Conservation (phyloP, 2,888 invertebrate species). For the Campoplex nolae region DNA sequence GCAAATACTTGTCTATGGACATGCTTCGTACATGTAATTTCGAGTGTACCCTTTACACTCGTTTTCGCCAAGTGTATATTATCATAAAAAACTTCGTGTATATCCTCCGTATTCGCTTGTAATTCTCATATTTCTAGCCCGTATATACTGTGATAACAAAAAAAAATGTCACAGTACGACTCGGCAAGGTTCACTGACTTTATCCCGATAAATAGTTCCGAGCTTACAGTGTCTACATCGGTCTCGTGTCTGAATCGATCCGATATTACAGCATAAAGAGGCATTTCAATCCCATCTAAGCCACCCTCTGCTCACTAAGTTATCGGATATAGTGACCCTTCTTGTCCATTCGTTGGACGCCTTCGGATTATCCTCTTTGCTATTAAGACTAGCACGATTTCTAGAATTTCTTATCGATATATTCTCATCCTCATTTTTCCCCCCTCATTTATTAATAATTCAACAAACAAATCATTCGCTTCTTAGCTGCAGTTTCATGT, state of each 20-base stretch:
- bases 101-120: not conserved
- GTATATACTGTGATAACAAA: not conserved
- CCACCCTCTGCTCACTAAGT: constrained; percentile 27
- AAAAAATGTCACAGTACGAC: constrained; percentile 3
- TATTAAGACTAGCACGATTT: constrained; percentile 10
- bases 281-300: constrained; percentile 34
- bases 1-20: constrained; percentile 23
- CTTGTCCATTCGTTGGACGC: constrained; percentile 7
- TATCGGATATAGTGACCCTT: constrained; percentile 47
- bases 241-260: constrained; percentile 34
- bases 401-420: not conserved
- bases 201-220: constrained; percentile 31
- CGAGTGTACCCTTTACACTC: not conserved
- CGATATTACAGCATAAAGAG: constrained; percentile 27
- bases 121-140: not conserved
- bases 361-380: constrained; percentile 36
- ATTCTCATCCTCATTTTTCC: not conserved
- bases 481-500: not conserved
- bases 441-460: not conserved
- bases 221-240: not conserved
- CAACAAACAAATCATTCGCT: not conserved
- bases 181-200: constrained; percentile 31
- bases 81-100: not conserved
- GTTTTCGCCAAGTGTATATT: not conserved
- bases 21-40: constrained; percentile 27